These are phyloP conservation scores for Antedon mediterranea DNA, from an alignment of 53 echinoderm and acorn worm genomes.

Conservation along the genomic window DNA sequence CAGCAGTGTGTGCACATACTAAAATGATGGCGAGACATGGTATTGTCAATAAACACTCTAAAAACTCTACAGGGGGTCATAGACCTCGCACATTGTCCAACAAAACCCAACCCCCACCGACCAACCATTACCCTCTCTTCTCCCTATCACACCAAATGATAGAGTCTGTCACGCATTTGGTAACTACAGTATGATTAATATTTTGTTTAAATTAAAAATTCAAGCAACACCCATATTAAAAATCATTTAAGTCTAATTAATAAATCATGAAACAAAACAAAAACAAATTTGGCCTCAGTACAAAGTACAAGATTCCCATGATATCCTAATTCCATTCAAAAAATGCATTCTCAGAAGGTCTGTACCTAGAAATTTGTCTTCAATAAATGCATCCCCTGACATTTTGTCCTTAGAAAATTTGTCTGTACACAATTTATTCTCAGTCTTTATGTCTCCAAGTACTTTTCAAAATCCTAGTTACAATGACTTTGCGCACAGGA, in stretches of 20 bases:
- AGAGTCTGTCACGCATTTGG: too few species aligned
- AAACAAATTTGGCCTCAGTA: background rate
- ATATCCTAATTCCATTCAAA: background rate
- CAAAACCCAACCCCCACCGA: too few species aligned
- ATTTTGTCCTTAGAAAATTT: background rate
- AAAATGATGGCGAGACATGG: too few species aligned
- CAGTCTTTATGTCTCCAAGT: background rate
- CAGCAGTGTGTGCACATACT: too few species aligned
- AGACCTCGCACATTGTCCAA: too few species aligned
- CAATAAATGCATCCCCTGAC: background rate
- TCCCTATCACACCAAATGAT: too few species aligned
- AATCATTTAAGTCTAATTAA: background rate
- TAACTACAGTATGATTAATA: too few species aligned
- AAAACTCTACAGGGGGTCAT: too few species aligned
- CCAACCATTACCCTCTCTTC: too few species aligned
- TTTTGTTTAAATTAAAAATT: too few species aligned
- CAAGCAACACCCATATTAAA: background rate
- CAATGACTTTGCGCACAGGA: background rate
- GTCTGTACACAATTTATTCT: background rate
- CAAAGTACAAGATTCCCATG: background rate
- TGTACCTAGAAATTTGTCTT: background rate
- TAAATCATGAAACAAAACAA: background rate
- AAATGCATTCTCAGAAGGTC: background rate
- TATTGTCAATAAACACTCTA: too few species aligned
- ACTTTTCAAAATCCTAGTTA: background rate